Evolutionary conservation across 2,888 invertebrate genomes (phyloP).

Genomic region (Lampropteryx suffumata): DNA sequence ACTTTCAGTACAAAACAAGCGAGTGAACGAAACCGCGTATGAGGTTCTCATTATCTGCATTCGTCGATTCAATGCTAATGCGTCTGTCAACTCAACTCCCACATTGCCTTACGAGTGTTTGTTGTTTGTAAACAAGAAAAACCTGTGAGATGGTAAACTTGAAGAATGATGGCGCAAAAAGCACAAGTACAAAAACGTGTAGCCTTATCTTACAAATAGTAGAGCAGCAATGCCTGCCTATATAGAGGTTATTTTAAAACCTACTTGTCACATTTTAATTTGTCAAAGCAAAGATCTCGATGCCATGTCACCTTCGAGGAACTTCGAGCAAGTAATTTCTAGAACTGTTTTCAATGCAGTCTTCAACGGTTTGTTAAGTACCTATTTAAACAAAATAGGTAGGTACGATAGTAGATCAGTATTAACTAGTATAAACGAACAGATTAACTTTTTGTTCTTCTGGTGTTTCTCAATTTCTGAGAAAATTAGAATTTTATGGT

Average conservation of each 20-base stretch:
- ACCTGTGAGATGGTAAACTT: conserved; percentile 7
- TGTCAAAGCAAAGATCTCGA: too few relatives aligned
- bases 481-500: conserved; percentile 1
- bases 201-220: conserved; percentile 1
- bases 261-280: too few relatives aligned
- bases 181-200: conserved; percentile 20
- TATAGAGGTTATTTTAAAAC: too few relatives aligned
- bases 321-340: too few relatives aligned
- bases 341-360: too few relatives aligned
- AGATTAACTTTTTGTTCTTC: not conserved
- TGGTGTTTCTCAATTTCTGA: conserved; percentile 1
- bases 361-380: too few relatives aligned
- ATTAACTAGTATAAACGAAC: too few relatives aligned
- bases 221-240: not conserved
- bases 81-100: conserved; percentile 13
- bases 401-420: too few relatives aligned
- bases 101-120: conserved; percentile 15
- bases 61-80: conserved; percentile 44
- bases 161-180: conserved; percentile 8
- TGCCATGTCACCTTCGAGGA: too few relatives aligned
- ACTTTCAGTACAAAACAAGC: too few relatives aligned
- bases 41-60: too few relatives aligned
- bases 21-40: not conserved
- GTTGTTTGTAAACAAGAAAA: conserved; percentile 21
- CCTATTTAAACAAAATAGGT: too few relatives aligned